A percentile compares a stretch with the other conserved stretches of the same genome.
phyloP scores from a whole-genome alignment of 1,140 invertebrate genomes.

The Magallana gigas region DNA sequence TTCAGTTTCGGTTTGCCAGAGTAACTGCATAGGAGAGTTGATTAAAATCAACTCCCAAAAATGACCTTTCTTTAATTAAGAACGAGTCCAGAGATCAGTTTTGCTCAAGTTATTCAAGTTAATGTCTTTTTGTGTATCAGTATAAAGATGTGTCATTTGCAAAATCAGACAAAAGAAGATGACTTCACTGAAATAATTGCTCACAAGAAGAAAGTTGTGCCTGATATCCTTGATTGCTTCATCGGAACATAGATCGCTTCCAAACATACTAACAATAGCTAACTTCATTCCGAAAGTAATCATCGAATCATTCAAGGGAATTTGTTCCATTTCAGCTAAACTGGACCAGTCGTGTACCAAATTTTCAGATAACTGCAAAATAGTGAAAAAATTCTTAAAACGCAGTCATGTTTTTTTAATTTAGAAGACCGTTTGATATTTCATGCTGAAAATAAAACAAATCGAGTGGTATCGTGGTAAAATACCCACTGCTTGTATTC shows the following conservation, averaged over 20 bases:
- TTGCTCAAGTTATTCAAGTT: no score
- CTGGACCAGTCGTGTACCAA: conserved; percentile 63
- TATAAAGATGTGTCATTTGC: no score
- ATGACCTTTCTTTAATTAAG: no score
- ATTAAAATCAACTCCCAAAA: no score
- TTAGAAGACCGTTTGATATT: no score
- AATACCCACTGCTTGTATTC: not conserved
- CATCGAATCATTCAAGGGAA: conserved; percentile 72
- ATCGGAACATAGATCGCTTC: conserved; percentile 67
- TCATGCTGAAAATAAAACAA: no score
- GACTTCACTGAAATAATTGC: conserved; percentile 5
- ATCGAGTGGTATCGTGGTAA: not conserved
- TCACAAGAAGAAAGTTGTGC: conserved; percentile 69
- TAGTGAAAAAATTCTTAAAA: not conserved
- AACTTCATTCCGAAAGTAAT: conserved; percentile 66
- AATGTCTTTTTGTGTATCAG: no score
- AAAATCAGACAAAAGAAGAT: no score
- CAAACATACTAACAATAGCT: conserved; percentile 59
- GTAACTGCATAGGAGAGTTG: no score
- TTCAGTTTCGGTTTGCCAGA: no score
- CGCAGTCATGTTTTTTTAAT: no score
- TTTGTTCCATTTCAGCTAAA: conserved; percentile 66
- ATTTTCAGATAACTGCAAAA: conserved; percentile 64
- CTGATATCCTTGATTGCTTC: conserved; percentile 66
- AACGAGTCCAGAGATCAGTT: no score